Conservation (phyloP, 92 coral and sea anemone genomes). For the Phenganax stokvisi region DNA sequence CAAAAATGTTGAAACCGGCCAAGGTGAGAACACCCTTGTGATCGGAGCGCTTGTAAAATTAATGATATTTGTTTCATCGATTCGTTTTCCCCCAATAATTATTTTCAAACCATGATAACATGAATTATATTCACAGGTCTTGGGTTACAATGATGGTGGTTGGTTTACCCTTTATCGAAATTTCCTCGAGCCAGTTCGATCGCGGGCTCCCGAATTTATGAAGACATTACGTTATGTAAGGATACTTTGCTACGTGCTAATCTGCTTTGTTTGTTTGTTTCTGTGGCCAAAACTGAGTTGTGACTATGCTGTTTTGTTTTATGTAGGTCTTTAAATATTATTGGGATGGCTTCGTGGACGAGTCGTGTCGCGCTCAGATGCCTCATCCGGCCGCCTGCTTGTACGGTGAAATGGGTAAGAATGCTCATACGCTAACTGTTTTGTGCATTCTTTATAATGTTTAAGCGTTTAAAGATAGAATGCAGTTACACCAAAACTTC, state of each 20-base stretch:
- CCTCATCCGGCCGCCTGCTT: conserved; percentile 92
- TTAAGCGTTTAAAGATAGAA: no score
- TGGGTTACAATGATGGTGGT: conserved; percentile 95
- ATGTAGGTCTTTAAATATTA: conserved; percentile 67
- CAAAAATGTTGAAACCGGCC: conserved; percentile 73
- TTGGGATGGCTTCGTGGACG: conserved; percentile 94
- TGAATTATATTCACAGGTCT: conserved; percentile 47
- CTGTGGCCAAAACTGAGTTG: no score
- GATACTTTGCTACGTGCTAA: neutral
- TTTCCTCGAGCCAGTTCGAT: conserved; percentile 65
- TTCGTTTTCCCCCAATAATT: no score
- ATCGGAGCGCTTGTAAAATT: neutral
- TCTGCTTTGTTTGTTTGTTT: neutral
- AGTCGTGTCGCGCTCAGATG: conserved; percentile 91
- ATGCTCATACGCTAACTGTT: neutral
- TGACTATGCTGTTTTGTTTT: conserved; percentile 2
- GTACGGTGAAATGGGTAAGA: conserved; percentile 88
- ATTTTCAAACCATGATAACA: no score
- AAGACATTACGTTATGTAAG: conserved; percentile 64
- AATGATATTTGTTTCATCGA: no score
- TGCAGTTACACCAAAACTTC: no score
- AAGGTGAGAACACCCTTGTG: conserved; percentile 41
- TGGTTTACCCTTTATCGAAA: conserved; percentile 88
- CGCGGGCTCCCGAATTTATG: conserved; percentile 73
- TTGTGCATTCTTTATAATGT: neutral